Evolutionary conservation across 2,797 vertebrate genomes (phyloP), one percentile per base, ranked within the genome.

Genomic region (Phalloptychus januarius): DNA sequence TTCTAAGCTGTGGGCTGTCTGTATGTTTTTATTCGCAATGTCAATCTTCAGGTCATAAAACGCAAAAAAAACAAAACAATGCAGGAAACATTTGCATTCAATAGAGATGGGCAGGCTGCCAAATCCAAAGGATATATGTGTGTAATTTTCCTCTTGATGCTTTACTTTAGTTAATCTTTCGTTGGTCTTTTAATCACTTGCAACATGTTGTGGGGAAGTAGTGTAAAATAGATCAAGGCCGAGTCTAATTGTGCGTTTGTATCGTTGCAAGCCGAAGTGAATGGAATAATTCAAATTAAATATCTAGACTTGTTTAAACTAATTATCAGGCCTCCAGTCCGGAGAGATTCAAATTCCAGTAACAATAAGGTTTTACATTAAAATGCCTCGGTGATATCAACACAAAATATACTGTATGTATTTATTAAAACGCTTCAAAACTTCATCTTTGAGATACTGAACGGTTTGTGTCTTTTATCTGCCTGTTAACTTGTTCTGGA

Each of bases 401-500:
- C 5, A 28, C 11, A 36, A 40, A 61, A 69, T 48, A 20, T 4
- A 38, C 11, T 23, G 40, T 33, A 54, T 42, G 54, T 10, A 46
- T 84, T 78, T 67, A 67, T 67, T 40, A 40, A 75, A 81, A 73
- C 79, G 72, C 52, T 25, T 77, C 33, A 76, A 71, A 86, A 84
- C 58, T 73, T 85, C 80, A 72, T 79, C 46, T 72, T 80, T 86
- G 76, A 78, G 76, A 72, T 48, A 44, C 48, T 67, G 63, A 40
- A 40, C 36, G 20, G 63, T 25, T 67, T 79, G 52, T 50, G 72
- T 85, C 75, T 70, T 87, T 87, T 82, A 89, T 91, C 87, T 84
- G 75, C 20, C 79, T 74, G 79, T 91, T 89, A 70, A 78, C 85
- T 79, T 90, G 89, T 91, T 88, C 80, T 91, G 89, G 87, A 93